Conservation (phyloP, 1,140 invertebrate species). For the Teleogryllus occipitalis region DNA sequence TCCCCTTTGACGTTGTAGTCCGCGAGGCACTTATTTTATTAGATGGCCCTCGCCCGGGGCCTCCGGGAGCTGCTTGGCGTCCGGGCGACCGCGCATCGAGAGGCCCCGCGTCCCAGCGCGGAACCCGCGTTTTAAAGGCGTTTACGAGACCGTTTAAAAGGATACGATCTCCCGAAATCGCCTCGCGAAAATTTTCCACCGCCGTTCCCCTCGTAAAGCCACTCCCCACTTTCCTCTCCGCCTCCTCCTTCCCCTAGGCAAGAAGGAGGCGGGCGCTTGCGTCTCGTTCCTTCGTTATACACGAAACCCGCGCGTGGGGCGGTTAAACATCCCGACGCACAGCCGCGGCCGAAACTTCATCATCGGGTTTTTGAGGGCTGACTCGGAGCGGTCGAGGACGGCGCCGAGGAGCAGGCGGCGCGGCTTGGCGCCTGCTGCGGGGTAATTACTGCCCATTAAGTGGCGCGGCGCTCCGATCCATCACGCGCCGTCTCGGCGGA, state of each 20-base stretch:
- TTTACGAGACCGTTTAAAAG: neutral
- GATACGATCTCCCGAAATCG: neutral
- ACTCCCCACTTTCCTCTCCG: too few species aligned
- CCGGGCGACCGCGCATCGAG: neutral
- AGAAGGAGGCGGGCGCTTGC: neutral
- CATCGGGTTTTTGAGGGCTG: neutral
- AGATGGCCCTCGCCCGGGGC: neutral
- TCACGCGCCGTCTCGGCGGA: neutral
- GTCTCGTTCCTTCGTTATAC: neutral
- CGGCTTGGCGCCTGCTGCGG: neutral
- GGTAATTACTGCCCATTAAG: neutral
- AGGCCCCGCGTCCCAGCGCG: too few species aligned
- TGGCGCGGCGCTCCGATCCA: neutral
- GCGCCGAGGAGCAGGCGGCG: neutral
- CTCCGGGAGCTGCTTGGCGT: neutral
- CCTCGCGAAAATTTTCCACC: neutral
- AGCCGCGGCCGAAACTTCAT: neutral
- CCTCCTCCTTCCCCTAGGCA: too few species aligned
- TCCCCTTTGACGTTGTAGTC: neutral
- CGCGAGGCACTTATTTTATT: neutral
- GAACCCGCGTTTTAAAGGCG: neutral
- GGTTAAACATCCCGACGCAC: neutral
- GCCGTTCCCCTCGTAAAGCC: too few species aligned
- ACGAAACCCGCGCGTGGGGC: neutral
- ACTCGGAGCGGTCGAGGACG: neutral